A percentile compares a stretch with the other conserved stretches of the same genome.
Conservation (phyloP, 2,113 vertebrate genomes). For the Neotoma lepida region DNA sequence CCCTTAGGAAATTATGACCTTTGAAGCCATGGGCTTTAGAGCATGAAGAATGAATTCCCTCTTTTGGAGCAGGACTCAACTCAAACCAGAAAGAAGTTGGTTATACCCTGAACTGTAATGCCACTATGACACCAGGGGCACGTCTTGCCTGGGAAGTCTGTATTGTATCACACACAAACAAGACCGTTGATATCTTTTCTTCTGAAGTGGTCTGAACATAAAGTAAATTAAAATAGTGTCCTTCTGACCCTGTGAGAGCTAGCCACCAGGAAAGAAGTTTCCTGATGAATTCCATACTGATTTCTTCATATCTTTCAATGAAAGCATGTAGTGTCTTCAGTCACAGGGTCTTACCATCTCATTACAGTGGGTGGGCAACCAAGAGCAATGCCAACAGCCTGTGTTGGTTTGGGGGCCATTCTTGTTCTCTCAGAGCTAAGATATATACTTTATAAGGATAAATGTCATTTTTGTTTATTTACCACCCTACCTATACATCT, state of each 20-base stretch:
- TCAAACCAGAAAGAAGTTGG: background rate
- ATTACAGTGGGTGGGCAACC: background rate
- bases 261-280: background rate
- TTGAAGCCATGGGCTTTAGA: background rate
- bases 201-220: background rate
- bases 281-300: background rate
- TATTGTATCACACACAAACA: background rate
- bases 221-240: background rate
- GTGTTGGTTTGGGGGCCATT: background rate
- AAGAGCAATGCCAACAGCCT: background rate
- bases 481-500: background rate
- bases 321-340: background rate
- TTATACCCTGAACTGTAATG: background rate
- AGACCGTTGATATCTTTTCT: background rate
- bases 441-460: background rate
- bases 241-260: background rate
- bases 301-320: background rate
- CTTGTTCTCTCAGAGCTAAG: conserved; percentile 26
- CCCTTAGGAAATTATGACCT: background rate
- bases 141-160: background rate
- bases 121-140: background rate
- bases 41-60: background rate
- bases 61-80: background rate
- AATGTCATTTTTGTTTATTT: background rate
- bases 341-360: background rate